phyloP scores from a whole-genome alignment of 2,888 invertebrate species.

The Eilema griseolum region DNA sequence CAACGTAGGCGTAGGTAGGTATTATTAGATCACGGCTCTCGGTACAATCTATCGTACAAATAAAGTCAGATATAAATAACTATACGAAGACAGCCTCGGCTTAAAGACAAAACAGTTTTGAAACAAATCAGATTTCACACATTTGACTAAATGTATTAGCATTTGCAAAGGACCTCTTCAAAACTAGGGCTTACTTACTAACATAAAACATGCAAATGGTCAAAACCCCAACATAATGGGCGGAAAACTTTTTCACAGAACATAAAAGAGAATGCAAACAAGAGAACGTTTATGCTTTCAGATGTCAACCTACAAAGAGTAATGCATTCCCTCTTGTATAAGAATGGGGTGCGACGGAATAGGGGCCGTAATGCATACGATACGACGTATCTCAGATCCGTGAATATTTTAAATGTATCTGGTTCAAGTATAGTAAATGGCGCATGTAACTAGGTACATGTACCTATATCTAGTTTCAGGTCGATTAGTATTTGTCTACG shows the following conservation, averaged over 20 bases:
- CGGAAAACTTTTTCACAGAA: constrained; percentile 46
- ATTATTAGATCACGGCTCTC: neutral
- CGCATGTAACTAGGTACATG: too few species aligned
- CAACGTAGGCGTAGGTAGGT: neutral
- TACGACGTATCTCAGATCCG: constrained; percentile 34
- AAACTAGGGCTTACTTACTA: neutral
- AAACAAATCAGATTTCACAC: neutral
- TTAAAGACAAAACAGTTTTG: neutral
- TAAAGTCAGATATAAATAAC: neutral
- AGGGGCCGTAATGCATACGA: constrained; percentile 49
- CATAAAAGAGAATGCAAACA: constrained; percentile 58
- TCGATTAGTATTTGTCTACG: too few species aligned
- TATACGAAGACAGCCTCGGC: neutral
- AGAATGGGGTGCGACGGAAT: constrained; percentile 53
- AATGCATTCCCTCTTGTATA: constrained; percentile 64
- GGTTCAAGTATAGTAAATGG: constrained; percentile 33
- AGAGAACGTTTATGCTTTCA: constrained; percentile 57
- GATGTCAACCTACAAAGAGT: constrained; percentile 67
- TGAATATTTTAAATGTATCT: constrained; percentile 44
- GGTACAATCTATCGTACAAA: neutral
- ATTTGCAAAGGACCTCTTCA: neutral
- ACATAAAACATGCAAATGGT: constrained; percentile 29
- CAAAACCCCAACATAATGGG: constrained; percentile 46
- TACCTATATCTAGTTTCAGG: too few species aligned
- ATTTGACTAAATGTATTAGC: neutral